A percentile compares a stretch with the other conserved stretches of the same genome.
phyloP scores from a whole-genome alignment of 1,140 invertebrate species.

The Drosophila mayri region DNA sequence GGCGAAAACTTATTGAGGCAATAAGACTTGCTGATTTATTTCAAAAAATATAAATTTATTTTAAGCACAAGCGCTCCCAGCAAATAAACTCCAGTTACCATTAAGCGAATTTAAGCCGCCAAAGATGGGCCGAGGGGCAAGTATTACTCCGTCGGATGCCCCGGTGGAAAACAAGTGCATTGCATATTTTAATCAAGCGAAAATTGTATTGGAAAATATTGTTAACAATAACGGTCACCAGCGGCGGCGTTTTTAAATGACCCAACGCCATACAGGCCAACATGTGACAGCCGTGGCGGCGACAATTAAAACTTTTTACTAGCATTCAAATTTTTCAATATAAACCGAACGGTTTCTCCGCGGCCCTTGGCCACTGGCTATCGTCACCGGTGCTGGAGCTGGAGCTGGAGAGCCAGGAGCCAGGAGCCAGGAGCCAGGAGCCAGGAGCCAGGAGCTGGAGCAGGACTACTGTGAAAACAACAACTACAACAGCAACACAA shows the following conservation, averaged over 20 bases:
- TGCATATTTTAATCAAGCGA: slow-evolving; percentile 82
- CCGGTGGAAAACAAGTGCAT: slow-evolving; percentile 73
- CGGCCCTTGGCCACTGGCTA: slow-evolving; percentile 33
- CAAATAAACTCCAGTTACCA: slow-evolving; percentile 21
- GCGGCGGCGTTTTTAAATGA: slow-evolving; percentile 67
- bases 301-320: slow-evolving; percentile 82
- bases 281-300: slow-evolving; percentile 54
- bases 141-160: slow-evolving; percentile 17
- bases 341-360: slow-evolving; percentile 61
- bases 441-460: slow-evolving; percentile 1
- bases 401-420: neutral
- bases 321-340: slow-evolving; percentile 83
- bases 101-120: slow-evolving; percentile 31
- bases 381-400: neutral
- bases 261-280: slow-evolving; percentile 48
- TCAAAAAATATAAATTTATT: slow-evolving; percentile 19
- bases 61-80: slow-evolving; percentile 7
- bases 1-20: slow-evolving; percentile 11
- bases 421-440: neutral
- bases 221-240: slow-evolving; percentile 77
- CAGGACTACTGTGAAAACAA: slow-evolving; percentile 47
- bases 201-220: slow-evolving; percentile 82
- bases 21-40: slow-evolving; percentile 23
- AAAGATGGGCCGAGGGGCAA: slow-evolving; percentile 16
- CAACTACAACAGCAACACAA: slow-evolving; percentile 23